Evolutionary conservation across 2,113 vertebrate species (phyloP).

Genomic region (Thalassoma bifasciatum): DNA sequence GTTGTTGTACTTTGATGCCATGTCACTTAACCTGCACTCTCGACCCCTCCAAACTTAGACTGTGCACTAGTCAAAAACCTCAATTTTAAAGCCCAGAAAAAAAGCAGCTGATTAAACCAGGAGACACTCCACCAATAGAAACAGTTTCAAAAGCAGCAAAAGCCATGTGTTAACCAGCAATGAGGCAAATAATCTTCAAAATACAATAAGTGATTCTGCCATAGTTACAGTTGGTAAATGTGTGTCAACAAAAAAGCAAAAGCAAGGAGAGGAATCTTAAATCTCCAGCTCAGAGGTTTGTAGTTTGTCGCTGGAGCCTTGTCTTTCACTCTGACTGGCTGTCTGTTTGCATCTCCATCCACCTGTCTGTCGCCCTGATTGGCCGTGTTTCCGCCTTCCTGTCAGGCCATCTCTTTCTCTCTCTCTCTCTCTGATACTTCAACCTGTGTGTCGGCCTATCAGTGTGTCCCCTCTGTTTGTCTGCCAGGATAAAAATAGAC

Average conservation of each 20-base stretch:
- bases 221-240: not conserved
- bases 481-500: slow-evolving; percentile 59
- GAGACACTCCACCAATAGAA: no score
- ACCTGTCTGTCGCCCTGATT: slow-evolving; percentile 20
- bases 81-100: no score
- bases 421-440: slow-evolving; percentile 18
- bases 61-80: no score
- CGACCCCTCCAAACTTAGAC: no score
- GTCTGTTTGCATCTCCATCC: slow-evolving; percentile 27
- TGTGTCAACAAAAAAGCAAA: not conserved
- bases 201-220: no score
- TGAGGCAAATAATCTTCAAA: no score
- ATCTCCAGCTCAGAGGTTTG: not conserved
- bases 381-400: not conserved
- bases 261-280: not conserved
- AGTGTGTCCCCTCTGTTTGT: slow-evolving; percentile 36
- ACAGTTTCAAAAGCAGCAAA: no score
- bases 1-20: no score
- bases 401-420: slow-evolving; percentile 1
- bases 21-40: no score
- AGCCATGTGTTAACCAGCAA: no score
- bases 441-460: slow-evolving; percentile 38
- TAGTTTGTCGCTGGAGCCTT: not conserved
- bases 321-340: not conserved
- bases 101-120: no score